Conservation (phyloP, 2,797 vertebrate species). For the Psittacula echo region DNA sequence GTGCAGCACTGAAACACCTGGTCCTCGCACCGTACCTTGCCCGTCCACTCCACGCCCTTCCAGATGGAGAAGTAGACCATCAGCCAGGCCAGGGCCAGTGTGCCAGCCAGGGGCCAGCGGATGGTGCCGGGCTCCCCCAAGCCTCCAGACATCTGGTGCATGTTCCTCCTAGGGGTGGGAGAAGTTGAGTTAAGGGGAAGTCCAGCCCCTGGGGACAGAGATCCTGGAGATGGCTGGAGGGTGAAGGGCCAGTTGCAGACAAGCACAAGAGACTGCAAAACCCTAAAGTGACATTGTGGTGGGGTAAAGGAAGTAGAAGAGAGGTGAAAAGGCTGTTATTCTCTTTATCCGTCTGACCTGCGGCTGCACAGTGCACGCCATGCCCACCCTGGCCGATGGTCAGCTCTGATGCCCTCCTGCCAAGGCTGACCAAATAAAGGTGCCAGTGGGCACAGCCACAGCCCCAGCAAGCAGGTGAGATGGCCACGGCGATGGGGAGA, state of each 20-base stretch:
- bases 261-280: not conserved
- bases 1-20: rapidly evolving
- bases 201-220: rapidly evolving
- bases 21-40: constrained; percentile 81
- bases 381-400: rapidly evolving
- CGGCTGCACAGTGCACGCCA: rapidly evolving
- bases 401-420: not conserved
- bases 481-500: not conserved
- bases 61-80: constrained; percentile 96
- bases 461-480: not conserved
- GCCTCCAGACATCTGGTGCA: constrained; percentile 88
- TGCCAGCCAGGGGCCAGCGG: constrained; percentile 90
- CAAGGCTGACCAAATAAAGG: not conserved
- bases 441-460: rapidly evolving
- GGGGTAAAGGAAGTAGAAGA: not conserved
- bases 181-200: not conserved
- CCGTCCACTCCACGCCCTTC: constrained; percentile 96
- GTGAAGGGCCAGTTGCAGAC: not conserved
- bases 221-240: not conserved
- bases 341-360: not conserved
- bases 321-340: not conserved
- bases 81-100: constrained; percentile 88
- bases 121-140: constrained; percentile 87
- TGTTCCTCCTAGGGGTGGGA: constrained; percentile 83
- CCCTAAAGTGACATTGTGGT: rapidly evolving